Evolutionary conservation across 2,797 vertebrate species (phyloP).

Genomic region (Microhierax caerulescens): DNA sequence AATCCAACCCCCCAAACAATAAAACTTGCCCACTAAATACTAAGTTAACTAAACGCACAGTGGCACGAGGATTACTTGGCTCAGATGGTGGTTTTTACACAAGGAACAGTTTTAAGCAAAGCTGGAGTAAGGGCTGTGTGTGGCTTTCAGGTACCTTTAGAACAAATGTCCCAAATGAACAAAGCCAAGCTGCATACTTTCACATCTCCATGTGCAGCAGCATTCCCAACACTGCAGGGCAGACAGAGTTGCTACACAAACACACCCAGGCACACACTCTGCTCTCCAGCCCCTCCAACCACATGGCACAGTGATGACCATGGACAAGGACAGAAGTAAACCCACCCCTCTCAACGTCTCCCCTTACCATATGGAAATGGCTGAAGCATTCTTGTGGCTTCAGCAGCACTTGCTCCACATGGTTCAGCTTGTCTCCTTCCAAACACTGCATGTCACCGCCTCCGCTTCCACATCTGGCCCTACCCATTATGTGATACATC

Average conservation of each 20-base stretch:
- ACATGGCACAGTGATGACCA: rapidly evolving
- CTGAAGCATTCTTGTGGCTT: background rate
- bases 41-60: background rate
- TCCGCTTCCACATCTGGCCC: background rate
- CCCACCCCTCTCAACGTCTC: background rate
- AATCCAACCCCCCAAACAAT: background rate
- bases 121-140: rapidly evolving
- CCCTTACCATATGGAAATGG: rapidly evolving
- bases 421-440: background rate
- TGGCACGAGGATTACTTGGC: background rate
- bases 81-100: background rate
- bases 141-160: background rate
- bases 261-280: rapidly evolving
- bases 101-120: background rate
- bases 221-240: background rate
- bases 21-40: too few relatives aligned
- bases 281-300: background rate
- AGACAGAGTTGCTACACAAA: background rate
- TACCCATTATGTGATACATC: rapidly evolving
- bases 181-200: background rate
- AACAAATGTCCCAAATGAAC: background rate
- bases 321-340: rapidly evolving
- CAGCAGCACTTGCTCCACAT: background rate
- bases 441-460: background rate
- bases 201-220: background rate